Evolutionary conservation across 2,888 invertebrate species (phyloP).

Genomic region (Drosophila aldrichi): DNA sequence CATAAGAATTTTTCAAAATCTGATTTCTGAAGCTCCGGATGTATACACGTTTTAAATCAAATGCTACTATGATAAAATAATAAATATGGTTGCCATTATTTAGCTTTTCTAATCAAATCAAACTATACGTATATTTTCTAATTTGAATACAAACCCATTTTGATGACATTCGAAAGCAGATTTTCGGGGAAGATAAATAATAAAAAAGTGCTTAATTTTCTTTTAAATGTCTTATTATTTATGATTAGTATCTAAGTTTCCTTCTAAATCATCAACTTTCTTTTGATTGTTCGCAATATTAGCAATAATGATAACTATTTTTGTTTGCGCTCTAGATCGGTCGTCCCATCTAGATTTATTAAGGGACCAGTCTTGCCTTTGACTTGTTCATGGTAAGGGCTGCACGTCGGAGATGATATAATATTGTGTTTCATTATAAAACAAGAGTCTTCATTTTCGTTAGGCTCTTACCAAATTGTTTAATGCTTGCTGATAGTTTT

Average conservation of each 20-base stretch:
- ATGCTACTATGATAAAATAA: slow-evolving; percentile 15
- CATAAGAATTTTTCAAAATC: slow-evolving; percentile 1
- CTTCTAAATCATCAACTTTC: not conserved
- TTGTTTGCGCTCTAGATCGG: not conserved
- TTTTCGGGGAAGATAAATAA: not conserved
- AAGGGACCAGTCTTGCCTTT: no score
- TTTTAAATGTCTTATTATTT: not conserved
- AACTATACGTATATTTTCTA: not conserved
- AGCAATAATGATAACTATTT: not conserved
- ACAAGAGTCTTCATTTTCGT: not conserved
- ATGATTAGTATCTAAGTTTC: not conserved
- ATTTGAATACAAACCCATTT: not conserved
- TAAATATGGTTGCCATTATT: not conserved
- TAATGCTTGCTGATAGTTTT: not conserved
- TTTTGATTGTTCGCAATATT: not conserved
- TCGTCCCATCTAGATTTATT: not conserved
- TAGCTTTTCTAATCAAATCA: not conserved
- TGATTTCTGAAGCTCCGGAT: not conserved
- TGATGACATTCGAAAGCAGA: no score
- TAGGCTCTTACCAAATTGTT: not conserved
- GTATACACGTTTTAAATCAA: not conserved
- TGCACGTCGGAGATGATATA: not conserved
- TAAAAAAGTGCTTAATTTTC: not conserved
- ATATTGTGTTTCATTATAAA: not conserved
- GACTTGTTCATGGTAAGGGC: no score